phyloP scores from a whole-genome alignment of 2,113 vertebrate genomes.

The Onychorhynchus coronatus region DNA sequence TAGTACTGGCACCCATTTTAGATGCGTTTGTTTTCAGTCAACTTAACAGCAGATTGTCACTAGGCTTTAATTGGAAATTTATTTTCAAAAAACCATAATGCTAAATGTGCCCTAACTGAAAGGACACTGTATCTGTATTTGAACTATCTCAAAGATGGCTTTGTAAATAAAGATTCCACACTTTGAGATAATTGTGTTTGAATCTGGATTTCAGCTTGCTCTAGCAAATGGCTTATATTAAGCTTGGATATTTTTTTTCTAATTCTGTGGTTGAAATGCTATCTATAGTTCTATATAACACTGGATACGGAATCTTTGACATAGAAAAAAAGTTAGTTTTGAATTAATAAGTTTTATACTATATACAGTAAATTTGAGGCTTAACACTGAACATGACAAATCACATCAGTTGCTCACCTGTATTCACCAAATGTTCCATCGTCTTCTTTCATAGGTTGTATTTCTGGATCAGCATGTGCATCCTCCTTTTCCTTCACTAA shows the following conservation, averaged over 20 bases:
- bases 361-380: not conserved
- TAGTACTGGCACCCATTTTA: not conserved
- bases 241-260: not conserved
- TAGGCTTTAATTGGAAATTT: not conserved
- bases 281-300: not conserved
- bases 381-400: not conserved
- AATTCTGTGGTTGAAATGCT: not conserved
- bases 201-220: not conserved
- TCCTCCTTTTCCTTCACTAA: conserved; percentile 98
- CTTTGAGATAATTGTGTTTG: not conserved
- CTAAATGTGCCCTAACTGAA: not conserved
- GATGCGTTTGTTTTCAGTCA: not conserved
- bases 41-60: not conserved
- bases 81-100: not conserved
- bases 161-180: not conserved
- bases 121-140: not conserved
- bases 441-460: conserved; percentile 99
- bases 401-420: conserved; percentile 82
- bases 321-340: not conserved
- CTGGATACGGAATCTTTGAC: not conserved
- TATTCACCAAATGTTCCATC: conserved; percentile 98
- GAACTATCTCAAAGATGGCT: not conserved
- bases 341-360: not conserved
- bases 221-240: not conserved
- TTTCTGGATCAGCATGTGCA: conserved; percentile 96